Percentiles rank a stretch among this genome's conserved stretches.
These are phyloP conservation scores for Ambastaia sidthimunki DNA, from an alignment of 2,797 vertebrate genomes.

Conservation along the genomic window DNA sequence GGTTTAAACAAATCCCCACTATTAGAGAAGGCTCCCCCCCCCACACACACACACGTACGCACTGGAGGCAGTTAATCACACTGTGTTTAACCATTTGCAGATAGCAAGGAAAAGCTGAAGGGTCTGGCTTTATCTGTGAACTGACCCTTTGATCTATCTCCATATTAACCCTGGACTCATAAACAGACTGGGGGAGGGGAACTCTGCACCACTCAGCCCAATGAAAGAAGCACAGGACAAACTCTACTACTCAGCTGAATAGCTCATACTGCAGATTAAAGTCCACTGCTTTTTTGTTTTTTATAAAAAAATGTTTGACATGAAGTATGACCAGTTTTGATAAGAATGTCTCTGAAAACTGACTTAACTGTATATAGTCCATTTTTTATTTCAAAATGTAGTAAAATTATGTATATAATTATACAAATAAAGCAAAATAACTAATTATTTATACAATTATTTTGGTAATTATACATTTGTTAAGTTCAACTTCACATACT, in stretches of 20 bases:
- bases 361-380: too few species aligned
- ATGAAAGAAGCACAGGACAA: constrained; percentile 54
- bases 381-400: too few species aligned
- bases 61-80: constrained; percentile 63
- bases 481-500: too few species aligned
- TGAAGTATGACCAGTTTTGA: background rate
- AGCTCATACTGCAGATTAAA: background rate
- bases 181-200: constrained; percentile 53
- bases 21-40: background rate
- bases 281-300: background rate
- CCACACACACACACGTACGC: background rate
- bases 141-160: constrained; percentile 76
- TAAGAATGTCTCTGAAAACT: too few species aligned
- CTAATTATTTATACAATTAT: too few species aligned
- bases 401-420: too few species aligned
- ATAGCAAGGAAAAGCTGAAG: constrained; percentile 66
- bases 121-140: constrained; percentile 75
- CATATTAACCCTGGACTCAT: constrained; percentile 73
- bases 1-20: background rate
- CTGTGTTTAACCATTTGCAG: constrained; percentile 78
- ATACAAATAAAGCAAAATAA: too few species aligned
- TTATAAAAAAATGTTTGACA: background rate
- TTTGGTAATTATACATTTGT: too few species aligned
- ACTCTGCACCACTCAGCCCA: constrained; percentile 26
- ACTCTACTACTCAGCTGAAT: constrained; percentile 33